phyloP scores from a whole-genome alignment of 1,140 invertebrate genomes.

The Drosophila pachea region DNA sequence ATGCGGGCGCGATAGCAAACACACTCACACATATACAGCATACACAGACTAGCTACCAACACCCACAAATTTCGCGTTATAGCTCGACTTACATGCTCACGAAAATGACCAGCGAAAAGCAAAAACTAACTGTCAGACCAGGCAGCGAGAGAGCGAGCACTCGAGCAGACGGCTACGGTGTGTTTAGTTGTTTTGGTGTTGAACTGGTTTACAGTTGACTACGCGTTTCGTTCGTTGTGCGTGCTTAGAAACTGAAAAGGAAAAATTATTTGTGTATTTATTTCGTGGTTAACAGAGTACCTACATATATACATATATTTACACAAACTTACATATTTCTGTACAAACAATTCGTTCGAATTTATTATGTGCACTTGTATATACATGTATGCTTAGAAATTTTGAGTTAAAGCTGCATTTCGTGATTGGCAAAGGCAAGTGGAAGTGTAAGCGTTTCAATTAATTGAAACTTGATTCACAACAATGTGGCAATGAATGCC shows the following conservation, averaged over 20 bases:
- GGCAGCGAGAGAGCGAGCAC: constrained; percentile 14
- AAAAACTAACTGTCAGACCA: constrained; percentile 33
- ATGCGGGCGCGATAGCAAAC: constrained; percentile 22
- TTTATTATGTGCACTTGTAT: not conserved
- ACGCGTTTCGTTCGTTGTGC: constrained; percentile 43
- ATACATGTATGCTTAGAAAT: constrained; percentile 2
- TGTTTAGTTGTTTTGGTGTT: constrained; percentile 74
- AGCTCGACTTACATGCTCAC: constrained; percentile 52
- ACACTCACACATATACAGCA: constrained; percentile 13
- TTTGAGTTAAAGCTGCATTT: constrained; percentile 25
- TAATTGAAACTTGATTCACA: constrained; percentile 45
- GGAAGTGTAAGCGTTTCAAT: constrained; percentile 17
- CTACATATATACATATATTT: not conserved
- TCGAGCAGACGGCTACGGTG: constrained; percentile 32
- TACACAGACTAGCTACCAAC: constrained; percentile 25
- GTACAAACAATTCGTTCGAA: not conserved
- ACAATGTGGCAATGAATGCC: constrained; percentile 9
- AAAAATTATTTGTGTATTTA: constrained; percentile 43
- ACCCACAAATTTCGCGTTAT: constrained; percentile 21
- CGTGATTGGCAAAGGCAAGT: constrained; percentile 29
- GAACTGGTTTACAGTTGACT: constrained; percentile 71
- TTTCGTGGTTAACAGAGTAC: constrained; percentile 22
- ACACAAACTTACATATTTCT: not conserved
- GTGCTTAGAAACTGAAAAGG: constrained; percentile 54
- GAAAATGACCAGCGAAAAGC: constrained; percentile 67